Conservation (phyloP, 1,140 invertebrate species). For the Coboldia fuscipes region DNA sequence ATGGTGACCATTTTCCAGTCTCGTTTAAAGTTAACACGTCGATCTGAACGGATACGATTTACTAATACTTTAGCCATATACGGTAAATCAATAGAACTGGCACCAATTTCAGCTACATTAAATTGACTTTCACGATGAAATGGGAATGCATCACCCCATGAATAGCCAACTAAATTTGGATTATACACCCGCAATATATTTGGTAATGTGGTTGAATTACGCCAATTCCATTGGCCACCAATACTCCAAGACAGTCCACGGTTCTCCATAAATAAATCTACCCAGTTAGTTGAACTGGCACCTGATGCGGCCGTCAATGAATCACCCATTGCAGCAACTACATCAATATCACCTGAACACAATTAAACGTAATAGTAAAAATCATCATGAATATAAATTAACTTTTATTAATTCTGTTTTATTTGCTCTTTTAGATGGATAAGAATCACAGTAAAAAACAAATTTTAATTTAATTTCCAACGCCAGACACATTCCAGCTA, state of each 20-base stretch:
- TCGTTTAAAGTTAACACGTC: conserved; percentile 32
- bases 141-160: conserved; percentile 18
- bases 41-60: conserved; percentile 40
- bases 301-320: conserved; percentile 35
- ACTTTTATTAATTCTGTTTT: no score
- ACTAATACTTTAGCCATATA: conserved; percentile 40
- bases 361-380: no score
- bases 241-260: conserved; percentile 25
- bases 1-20: conserved; percentile 76
- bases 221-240: conserved; percentile 28
- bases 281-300: conserved; percentile 16
- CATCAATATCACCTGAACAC: conserved; percentile 37
- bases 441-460: no score
- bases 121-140: conserved; percentile 24
- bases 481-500: no score
- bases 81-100: conserved; percentile 28
- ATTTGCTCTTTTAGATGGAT: no score
- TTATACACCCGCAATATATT: conserved; percentile 22
- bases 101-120: conserved; percentile 29
- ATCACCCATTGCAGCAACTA: conserved; percentile 39
- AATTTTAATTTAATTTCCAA: no score
- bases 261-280: conserved; percentile 18
- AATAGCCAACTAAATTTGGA: conserved; percentile 24
- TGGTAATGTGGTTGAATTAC: conserved; percentile 25
- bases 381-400: no score